phyloP scores from a whole-genome alignment of 2,888 invertebrate genomes.

The Ernsta delagoae region DNA sequence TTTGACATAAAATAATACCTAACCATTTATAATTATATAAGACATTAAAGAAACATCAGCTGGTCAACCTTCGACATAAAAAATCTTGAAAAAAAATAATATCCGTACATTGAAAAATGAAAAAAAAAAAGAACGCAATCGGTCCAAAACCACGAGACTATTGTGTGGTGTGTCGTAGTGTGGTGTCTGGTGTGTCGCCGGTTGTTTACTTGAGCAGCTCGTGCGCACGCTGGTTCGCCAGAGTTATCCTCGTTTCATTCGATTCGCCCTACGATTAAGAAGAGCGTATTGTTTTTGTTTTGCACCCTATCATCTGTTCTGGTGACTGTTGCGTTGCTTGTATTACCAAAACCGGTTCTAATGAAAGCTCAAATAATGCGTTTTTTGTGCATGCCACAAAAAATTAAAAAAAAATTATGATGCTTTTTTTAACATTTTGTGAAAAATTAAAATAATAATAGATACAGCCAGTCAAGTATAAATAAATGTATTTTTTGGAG shows the following conservation, averaged over 20 bases:
- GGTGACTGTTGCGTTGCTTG: conserved; percentile 54
- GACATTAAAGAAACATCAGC: background rate
- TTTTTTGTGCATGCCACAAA: background rate
- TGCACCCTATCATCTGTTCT: conserved; percentile 51
- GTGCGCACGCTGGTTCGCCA: conserved; percentile 98
- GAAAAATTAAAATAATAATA: no score
- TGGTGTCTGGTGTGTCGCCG: conserved; percentile 66
- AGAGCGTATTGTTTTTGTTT: conserved; percentile 63
- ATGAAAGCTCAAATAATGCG: background rate
- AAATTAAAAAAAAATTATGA: background rate
- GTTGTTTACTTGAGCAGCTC: conserved; percentile 95
- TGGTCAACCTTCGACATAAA: background rate
- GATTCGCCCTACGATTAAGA: conserved; percentile 87
- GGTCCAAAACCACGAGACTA: conserved; percentile 67
- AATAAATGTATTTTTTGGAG: background rate
- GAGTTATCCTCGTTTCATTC: conserved; percentile 97
- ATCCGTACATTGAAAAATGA: no score
- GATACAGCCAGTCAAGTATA: conserved; percentile 1
- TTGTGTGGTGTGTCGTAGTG: conserved; percentile 51
- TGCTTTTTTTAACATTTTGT: no score
- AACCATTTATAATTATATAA: no score
- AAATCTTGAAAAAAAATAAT: background rate
- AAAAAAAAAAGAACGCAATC: conserved; percentile 9
- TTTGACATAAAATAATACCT: background rate
- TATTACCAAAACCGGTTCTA: conserved; percentile 5